Conservation (phyloP, 1,140 invertebrate species). For the Drosophila auraria region DNA sequence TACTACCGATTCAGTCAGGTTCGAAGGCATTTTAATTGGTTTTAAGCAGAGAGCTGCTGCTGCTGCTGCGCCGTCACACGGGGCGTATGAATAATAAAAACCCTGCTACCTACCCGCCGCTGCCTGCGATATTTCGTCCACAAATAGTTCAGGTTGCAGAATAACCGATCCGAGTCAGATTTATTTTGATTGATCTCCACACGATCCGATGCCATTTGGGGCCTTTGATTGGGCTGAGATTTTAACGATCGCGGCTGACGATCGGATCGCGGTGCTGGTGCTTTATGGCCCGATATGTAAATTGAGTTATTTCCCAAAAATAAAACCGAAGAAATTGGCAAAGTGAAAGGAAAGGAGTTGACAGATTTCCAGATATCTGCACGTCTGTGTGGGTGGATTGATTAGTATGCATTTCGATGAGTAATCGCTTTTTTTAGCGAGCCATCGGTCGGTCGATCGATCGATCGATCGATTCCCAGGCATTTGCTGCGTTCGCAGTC, state of each 20-base stretch:
- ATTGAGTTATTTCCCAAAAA: constrained; percentile 32
- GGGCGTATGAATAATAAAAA: constrained; percentile 66
- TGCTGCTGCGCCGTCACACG: constrained; percentile 27
- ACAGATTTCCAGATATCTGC: constrained; percentile 13
- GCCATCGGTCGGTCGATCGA: constrained; percentile 31
- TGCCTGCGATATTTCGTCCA: background rate
- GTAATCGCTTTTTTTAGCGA: constrained; percentile 47
- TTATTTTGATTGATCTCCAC: constrained; percentile 43
- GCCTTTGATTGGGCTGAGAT: constrained; percentile 38
- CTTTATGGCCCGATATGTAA: constrained; percentile 64
- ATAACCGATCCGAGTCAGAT: constrained; percentile 51
- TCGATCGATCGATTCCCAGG: constrained; percentile 44
- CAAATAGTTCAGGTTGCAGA: constrained; percentile 35
- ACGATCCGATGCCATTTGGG: constrained; percentile 37
- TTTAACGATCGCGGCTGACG: constrained; percentile 61
- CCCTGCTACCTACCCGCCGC: constrained; percentile 1
- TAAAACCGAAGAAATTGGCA: constrained; percentile 42
- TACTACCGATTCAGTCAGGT: constrained; percentile 77
- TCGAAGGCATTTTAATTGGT: constrained; percentile 79
- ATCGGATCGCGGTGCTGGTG: constrained; percentile 31
- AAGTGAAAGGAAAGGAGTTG: constrained; percentile 66
- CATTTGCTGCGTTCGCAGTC: constrained; percentile 70
- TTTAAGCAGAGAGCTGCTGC: constrained; percentile 59
- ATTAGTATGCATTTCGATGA: constrained; percentile 74
- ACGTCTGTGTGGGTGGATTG: constrained; percentile 39